These are phyloP conservation scores for Druceiella hillmani DNA, from an alignment of 2,888 invertebrate species.

Conservation along the genomic window DNA sequence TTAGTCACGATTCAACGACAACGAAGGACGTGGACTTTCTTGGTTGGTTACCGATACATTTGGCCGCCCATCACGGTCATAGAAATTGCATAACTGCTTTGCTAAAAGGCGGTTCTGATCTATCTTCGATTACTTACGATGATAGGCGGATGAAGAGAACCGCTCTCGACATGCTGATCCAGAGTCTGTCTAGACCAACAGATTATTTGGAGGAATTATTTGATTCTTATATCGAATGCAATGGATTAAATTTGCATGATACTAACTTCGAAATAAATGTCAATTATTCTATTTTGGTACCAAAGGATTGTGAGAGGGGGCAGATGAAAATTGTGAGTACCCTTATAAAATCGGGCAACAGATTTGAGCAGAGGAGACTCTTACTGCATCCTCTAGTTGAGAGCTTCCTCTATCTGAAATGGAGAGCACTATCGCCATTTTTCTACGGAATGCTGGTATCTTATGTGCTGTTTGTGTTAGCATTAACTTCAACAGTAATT, in stretches of 20 bases:
- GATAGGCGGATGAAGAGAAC: conserved; percentile 38
- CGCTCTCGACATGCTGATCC: conserved; percentile 49
- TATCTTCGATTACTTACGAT: conserved; percentile 36
- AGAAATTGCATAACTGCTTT: conserved; percentile 49
- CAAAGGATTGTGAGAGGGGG: conserved; percentile 39
- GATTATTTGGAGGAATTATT: conserved; percentile 49
- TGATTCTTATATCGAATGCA: conserved; percentile 46
- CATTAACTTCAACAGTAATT: conserved; percentile 44
- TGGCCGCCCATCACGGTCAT: conserved; percentile 52
- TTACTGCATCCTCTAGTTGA: conserved; percentile 53
- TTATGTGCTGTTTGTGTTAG: conserved; percentile 44
- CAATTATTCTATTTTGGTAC: conserved; percentile 47
- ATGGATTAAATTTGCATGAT: conserved; percentile 39
- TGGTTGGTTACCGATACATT: conserved; percentile 40
- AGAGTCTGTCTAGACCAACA: conserved; percentile 48
- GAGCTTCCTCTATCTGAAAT: conserved; percentile 52
- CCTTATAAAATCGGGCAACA: conserved; percentile 47
- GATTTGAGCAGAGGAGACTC: conserved; percentile 41
- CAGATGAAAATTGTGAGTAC: conserved; percentile 54
- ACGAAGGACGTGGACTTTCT: conserved; percentile 40
- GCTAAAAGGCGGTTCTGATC: conserved; percentile 42
- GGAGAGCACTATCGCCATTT: conserved; percentile 49
- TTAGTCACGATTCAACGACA: conserved; percentile 38
- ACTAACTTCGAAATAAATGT: conserved; percentile 43
- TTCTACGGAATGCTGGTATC: conserved; percentile 48